Conservation (phyloP, 1,140 invertebrate species). For the Belonocnema kinseyi region DNA sequence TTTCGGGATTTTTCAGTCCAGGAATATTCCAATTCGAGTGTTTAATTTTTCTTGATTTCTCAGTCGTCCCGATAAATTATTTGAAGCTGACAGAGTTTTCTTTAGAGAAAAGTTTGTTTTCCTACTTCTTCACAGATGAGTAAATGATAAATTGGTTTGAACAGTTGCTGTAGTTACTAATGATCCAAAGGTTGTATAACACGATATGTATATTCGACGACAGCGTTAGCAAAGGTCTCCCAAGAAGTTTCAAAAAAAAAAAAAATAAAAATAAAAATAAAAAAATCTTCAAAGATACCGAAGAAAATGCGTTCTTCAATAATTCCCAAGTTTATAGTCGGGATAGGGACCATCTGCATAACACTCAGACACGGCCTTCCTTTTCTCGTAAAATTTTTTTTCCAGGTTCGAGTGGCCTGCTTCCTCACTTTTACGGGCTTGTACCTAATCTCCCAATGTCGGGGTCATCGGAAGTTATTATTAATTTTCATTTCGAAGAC, state of each 20-base stretch:
- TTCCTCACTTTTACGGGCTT: background rate
- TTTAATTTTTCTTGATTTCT: no score
- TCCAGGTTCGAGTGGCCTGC: background rate
- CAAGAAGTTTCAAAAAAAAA: background rate
- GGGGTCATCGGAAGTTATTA: slow-evolving; percentile 2
- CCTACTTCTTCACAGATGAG: no score
- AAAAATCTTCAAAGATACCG: background rate
- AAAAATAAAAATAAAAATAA: background rate
- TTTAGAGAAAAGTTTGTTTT: no score
- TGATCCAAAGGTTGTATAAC: no score
- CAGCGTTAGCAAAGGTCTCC: background rate
- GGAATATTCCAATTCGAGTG: no score
- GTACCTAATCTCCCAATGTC: slow-evolving; percentile 3
- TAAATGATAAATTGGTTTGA: no score
- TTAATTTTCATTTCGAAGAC: background rate
- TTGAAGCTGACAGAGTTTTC: no score
- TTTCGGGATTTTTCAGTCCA: no score
- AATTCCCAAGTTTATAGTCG: background rate
- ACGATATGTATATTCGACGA: no score
- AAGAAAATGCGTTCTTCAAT: slow-evolving; percentile 13
- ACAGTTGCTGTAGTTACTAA: no score
- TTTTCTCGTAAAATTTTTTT: slow-evolving; percentile 16
- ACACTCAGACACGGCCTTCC: background rate
- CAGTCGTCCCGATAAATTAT: no score
- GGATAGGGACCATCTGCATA: background rate